Conservation (phyloP, 2,797 vertebrate species). For the Eremophila alpestris region DNA sequence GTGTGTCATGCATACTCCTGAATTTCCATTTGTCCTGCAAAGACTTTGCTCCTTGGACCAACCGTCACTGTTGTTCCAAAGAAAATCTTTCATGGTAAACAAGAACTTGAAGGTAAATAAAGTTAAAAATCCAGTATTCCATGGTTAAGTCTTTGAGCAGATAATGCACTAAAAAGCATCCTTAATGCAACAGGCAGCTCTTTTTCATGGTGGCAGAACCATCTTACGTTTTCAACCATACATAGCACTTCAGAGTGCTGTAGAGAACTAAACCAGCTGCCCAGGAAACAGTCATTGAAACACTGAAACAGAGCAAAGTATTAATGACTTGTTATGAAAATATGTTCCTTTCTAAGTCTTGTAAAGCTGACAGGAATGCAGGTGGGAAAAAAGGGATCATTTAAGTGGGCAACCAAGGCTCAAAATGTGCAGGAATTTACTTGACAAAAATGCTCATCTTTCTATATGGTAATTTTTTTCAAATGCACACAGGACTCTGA, state of each 20-base stretch:
- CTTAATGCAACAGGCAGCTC: neutral
- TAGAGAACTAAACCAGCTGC: neutral
- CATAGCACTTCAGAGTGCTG: neutral
- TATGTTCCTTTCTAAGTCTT: fast-evolving
- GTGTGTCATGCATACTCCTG: neutral
- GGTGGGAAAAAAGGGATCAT: neutral
- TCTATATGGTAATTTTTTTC: neutral
- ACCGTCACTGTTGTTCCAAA: neutral
- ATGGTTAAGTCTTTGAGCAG: neutral
- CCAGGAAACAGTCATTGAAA: neutral
- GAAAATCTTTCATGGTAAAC: neutral
- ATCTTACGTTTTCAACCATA: neutral
- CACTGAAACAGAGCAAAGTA: neutral
- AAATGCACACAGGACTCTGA: neutral
- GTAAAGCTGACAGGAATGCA: neutral
- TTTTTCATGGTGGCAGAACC: neutral
- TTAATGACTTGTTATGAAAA: neutral
- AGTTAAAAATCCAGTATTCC: neutral
- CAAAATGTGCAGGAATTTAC: neutral
- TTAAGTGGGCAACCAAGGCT: neutral
- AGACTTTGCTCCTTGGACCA: neutral
- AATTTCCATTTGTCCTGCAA: neutral
- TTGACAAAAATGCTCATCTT: neutral
- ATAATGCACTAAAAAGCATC: neutral
- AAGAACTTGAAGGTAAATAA: neutral